Percentiles rank a stretch among this genome's conserved stretches.
Evolutionary conservation across 2,888 invertebrate species (phyloP).

Genomic region (Allygus modestus): DNA sequence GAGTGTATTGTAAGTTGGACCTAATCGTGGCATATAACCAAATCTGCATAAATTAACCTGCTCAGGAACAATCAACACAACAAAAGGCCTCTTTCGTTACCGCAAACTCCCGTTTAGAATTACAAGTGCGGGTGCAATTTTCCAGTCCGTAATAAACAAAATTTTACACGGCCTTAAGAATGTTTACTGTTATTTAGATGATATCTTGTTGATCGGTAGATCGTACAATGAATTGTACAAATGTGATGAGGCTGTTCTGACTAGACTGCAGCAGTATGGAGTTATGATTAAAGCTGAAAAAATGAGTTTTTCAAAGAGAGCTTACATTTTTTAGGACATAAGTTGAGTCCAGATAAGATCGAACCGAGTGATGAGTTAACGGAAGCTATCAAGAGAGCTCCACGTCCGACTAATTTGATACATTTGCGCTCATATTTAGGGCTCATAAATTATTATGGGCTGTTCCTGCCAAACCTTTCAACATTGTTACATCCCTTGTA

Average conservation of each 20-base stretch:
- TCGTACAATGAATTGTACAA: background rate
- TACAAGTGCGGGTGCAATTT: background rate
- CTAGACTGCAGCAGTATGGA: background rate
- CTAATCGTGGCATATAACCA: background rate
- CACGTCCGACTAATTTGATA: background rate
- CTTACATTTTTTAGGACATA: slow-evolving; percentile 4
- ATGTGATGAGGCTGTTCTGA: background rate
- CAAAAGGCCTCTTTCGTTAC: background rate
- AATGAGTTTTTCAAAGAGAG: background rate
- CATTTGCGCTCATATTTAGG: slow-evolving; percentile 17
- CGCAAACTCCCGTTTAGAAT: background rate
- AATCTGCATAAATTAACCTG: background rate
- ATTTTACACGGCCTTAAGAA: background rate
- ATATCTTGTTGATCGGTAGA: background rate
- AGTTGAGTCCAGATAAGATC: background rate
- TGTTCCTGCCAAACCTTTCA: background rate
- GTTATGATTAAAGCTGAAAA: background rate
- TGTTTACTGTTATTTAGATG: slow-evolving; percentile 9
- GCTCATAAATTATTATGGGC: slow-evolving; percentile 7
- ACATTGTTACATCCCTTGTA: slow-evolving; percentile 5
- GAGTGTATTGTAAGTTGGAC: background rate
- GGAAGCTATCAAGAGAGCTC: background rate
- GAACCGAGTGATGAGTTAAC: background rate
- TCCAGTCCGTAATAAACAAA: background rate
- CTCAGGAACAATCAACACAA: slow-evolving; percentile 1